Percentiles rank a stretch among this genome's conserved stretches.
These are phyloP conservation scores for Tetragonula carbonaria DNA, from an alignment of 2,888 invertebrate species.

Conservation along the genomic window DNA sequence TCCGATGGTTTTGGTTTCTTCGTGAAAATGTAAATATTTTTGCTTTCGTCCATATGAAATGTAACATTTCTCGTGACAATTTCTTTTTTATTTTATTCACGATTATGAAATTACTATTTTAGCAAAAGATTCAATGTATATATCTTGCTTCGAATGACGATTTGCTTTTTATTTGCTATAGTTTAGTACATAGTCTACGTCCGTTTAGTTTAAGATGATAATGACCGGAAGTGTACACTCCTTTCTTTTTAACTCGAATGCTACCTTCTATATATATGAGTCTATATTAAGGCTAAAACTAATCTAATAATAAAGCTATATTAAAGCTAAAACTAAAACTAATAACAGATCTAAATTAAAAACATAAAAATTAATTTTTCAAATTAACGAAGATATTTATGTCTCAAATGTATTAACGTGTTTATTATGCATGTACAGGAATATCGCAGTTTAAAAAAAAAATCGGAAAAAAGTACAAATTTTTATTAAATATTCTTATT, in stretches of 20 bases:
- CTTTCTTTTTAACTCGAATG: background rate
- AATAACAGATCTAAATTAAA: background rate
- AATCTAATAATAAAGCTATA: too few relatives aligned
- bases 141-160: background rate
- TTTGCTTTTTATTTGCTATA: background rate
- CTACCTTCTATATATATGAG: too few relatives aligned
- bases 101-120: background rate
- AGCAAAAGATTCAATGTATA: background rate
- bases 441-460: background rate
- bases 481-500: background rate
- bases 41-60: background rate
- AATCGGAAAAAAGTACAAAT: background rate
- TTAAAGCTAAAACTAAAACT: background rate
- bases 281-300: background rate
- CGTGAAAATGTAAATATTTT: background rate
- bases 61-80: too few relatives aligned
- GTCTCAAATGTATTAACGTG: background rate
- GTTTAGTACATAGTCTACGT: background rate
- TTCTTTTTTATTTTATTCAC: background rate
- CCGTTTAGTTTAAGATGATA: background rate
- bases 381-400: too few relatives aligned
- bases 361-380: background rate
- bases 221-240: background rate
- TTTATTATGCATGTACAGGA: background rate
- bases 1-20: background rate